Conservation (phyloP, 1,140 invertebrate species). For the Neoseiulus cucumeris region DNA sequence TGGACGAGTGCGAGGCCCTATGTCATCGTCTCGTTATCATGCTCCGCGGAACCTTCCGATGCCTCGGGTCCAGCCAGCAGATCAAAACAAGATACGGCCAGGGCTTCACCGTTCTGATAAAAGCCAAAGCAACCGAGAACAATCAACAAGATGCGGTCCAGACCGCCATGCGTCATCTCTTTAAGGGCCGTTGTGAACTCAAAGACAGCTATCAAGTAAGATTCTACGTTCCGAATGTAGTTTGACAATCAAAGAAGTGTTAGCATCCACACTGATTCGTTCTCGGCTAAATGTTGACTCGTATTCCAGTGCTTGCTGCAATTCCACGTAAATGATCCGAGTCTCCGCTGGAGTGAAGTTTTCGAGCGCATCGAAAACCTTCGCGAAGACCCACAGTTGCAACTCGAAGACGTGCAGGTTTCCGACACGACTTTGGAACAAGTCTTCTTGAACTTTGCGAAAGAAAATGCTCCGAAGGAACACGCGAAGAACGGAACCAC, state of each 20-base stretch:
- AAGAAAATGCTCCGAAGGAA: no score
- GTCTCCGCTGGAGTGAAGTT: neutral
- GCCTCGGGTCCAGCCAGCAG: conserved; percentile 45
- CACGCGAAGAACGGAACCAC: no score
- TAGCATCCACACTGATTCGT: no score
- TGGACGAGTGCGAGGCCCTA: conserved; percentile 66
- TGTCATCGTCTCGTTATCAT: conserved; percentile 66
- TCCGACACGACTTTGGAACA: neutral
- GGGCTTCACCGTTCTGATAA: conserved; percentile 44
- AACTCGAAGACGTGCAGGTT: conserved; percentile 4
- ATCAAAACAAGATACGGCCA: conserved; percentile 51
- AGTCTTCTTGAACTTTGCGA: no score
- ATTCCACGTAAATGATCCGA: neutral
- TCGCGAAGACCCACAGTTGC: neutral
- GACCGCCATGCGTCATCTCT: neutral
- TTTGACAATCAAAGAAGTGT: no score
- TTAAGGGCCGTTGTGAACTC: neutral
- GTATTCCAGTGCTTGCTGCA: neutral
- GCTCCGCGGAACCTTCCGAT: conserved; percentile 57
- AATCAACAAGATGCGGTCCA: neutral
- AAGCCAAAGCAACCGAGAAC: conserved; percentile 12
- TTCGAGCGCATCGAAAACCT: neutral
- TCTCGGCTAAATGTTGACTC: no score
- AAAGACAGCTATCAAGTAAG: conserved; percentile 1
- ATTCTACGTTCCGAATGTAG: neutral